These are phyloP conservation scores for Oreonectes daqikongensis DNA, from an alignment of 2,797 vertebrate species.

Conservation along the genomic window DNA sequence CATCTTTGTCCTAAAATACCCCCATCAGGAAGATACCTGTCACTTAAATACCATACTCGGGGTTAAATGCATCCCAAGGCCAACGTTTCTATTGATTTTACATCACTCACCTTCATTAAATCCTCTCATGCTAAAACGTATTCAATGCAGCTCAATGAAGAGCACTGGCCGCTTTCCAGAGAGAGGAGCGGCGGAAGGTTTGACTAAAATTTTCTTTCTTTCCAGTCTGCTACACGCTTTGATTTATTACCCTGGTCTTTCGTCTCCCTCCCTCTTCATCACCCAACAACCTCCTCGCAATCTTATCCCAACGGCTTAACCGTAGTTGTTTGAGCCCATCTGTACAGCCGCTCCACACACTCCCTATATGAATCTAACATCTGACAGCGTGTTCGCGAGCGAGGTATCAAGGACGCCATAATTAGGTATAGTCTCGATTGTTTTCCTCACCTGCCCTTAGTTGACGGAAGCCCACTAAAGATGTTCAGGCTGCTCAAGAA, in stretches of 20 bases:
- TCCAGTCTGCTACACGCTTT: conserved; percentile 27
- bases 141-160: conserved; percentile 23
- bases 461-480: conserved; percentile 3
- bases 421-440: conserved; percentile 46
- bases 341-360: conserved; percentile 31
- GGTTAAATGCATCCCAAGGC: conserved; percentile 33
- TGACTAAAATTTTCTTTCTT: conserved; percentile 44
- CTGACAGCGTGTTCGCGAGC: conserved; percentile 30
- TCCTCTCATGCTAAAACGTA: conserved; percentile 20
- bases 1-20: background rate
- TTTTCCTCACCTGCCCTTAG: conserved; percentile 19
- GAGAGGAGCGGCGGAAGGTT: conserved; percentile 16
- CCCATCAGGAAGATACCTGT: background rate
- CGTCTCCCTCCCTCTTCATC: conserved; percentile 1
- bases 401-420: conserved; percentile 33
- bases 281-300: conserved; percentile 24
- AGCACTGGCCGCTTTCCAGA: conserved; percentile 25
- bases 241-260: conserved; percentile 56
- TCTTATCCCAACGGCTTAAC: conserved; percentile 45
- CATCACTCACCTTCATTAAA: conserved; percentile 12
- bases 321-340: conserved; percentile 52
- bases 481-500: conserved; percentile 19
- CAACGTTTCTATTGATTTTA: conserved; percentile 11
- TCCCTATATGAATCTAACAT: conserved; percentile 41
- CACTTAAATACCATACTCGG: conserved; percentile 17